Percentiles rank a stretch among this genome's conserved stretches.
These are phyloP conservation scores for Bolinopsis microptera DNA, from an alignment of 37 sponge, comb jelly and placozoan genomes.

Conservation along the genomic window DNA sequence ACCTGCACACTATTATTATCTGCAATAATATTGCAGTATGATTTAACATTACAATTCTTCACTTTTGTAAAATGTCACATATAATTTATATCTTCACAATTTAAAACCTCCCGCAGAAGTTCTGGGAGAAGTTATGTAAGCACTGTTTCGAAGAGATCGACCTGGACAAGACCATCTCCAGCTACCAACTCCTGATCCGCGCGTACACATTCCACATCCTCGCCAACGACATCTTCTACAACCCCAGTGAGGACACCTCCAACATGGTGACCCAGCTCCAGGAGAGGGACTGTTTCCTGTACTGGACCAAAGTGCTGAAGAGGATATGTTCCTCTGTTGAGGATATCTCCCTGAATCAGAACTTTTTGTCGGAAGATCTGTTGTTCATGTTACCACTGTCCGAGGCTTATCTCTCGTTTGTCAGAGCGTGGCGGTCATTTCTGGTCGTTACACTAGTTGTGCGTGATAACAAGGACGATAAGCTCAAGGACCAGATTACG, in stretches of 20 bases:
- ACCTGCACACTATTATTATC: too few species aligned
- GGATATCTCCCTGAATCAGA: not conserved
- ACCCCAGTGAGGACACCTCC: not conserved
- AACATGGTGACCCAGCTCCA: conserved; percentile 62
- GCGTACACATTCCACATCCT: conserved; percentile 65
- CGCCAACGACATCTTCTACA: conserved; percentile 26
- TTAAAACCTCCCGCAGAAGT: conserved; percentile 42
- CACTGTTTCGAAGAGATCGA: conserved; percentile 59
- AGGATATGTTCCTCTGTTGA: conserved; percentile 49
- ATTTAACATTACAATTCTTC: too few species aligned
- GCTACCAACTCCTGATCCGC: conserved; percentile 49
- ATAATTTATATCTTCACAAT: too few species aligned
- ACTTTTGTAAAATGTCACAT: too few species aligned
- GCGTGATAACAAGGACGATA: conserved; percentile 14
- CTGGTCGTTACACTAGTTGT: conserved; percentile 61
- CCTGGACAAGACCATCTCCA: conserved; percentile 50
- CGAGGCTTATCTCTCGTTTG: conserved; percentile 60
- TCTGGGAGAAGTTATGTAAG: conserved; percentile 38
- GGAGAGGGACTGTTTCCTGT: conserved; percentile 51
- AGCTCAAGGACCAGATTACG: conserved; percentile 61
- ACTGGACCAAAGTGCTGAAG: conserved; percentile 63
- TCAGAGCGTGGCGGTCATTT: conserved; percentile 22
- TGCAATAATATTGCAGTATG: too few species aligned
- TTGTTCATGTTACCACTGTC: conserved; percentile 30
- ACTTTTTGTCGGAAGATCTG: not conserved